Evolutionary conservation across 2,113 vertebrate species (phyloP).

Genomic region (Microcebus ravelobensis): DNA sequence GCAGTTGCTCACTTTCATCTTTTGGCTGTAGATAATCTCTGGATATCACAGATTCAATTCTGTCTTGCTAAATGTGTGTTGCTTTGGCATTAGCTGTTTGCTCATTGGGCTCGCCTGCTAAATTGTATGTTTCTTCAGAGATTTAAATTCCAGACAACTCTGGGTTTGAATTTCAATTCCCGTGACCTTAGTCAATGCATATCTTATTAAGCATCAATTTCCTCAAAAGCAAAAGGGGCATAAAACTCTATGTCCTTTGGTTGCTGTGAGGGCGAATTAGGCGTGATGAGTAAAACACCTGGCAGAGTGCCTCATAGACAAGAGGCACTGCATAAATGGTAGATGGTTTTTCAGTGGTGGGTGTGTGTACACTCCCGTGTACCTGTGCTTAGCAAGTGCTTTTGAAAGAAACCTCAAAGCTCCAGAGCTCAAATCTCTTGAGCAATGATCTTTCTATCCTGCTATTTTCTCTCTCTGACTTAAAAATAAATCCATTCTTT

Average conservation of each 20-base stretch:
- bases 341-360: background rate
- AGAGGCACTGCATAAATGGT: background rate
- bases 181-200: background rate
- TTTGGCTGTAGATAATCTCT: background rate
- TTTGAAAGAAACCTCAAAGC: constrained; percentile 32
- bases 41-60: background rate
- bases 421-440: background rate
- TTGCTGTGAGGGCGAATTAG: background rate
- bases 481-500: constrained; percentile 64
- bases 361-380: background rate
- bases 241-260: background rate
- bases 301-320: background rate
- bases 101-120: background rate
- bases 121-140: background rate
- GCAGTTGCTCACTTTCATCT: background rate
- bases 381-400: background rate
- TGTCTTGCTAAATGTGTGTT: background rate
- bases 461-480: constrained; percentile 34
- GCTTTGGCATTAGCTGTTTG: background rate
- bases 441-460: constrained; percentile 27
- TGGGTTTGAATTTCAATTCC: constrained; percentile 13
- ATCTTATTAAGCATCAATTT: background rate
- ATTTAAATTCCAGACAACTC: background rate
- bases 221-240: background rate
- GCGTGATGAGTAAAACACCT: background rate